Evolutionary conservation across 2,113 vertebrate genomes (phyloP), one percentile per base, ranked within the genome.

Genomic region (Geococcyx californianus): DNA sequence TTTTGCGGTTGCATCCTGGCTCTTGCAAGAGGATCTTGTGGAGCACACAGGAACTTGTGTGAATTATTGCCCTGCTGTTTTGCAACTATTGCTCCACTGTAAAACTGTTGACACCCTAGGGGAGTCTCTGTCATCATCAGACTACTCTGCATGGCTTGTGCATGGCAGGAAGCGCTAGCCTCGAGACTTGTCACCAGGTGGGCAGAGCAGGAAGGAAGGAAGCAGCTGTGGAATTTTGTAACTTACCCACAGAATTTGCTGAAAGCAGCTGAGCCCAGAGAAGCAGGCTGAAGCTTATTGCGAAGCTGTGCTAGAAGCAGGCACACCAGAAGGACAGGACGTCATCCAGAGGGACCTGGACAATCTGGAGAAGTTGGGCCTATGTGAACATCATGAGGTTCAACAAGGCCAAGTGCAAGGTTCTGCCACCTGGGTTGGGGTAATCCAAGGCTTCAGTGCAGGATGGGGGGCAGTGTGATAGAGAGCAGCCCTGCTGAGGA

Each of bases 161-260:
- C 49, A 42, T 56, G 19, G 44, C 85, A 89, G 93, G 86, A 97
- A 89, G 38, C 26, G 25, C 33, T 87, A 26, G 45, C 62, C 80
- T 66, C 69, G 42, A 64, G 76, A 21, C 75, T 80, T 88, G 67
- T 47, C 42, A 45, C 62, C 74, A 52, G 75, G 75, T 89, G 44
- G 55, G 42, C 73, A 93, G 69, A 90, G 79, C 76, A 90, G 75
- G 91, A 89, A 90, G 93, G 83, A 96, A 95, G 84, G 73, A 88
- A 76, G 51, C 78, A 84, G 63, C 49, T 8, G 0, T 88, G 68
- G 87, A 89, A 82, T 95, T 93, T 75, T 28, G 7, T 87, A 80
- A 94, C 26, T 83, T 63, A 25, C 31, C 54, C 26, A 0, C 55
- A 69, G 44, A 47, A 59, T 87, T 93, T 93, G 76, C 82, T 84